Conservation (phyloP, 2,888 invertebrate species). For the Hyppa rectilinea region DNA sequence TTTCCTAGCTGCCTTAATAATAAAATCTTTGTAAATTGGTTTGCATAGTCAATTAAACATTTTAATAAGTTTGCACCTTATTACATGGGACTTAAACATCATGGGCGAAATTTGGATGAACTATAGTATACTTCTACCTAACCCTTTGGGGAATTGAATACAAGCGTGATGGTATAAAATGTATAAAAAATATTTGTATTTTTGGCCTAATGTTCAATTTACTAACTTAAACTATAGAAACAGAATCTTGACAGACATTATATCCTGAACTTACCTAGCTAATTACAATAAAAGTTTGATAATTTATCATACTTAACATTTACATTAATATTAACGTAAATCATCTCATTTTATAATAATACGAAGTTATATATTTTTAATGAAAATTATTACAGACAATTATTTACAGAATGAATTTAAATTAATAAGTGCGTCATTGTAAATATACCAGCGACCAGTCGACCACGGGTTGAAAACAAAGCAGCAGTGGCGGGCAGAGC, state of each 20-base stretch:
- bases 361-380: conserved; percentile 63
- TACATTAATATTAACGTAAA: conserved; percentile 73
- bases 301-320: conserved; percentile 83
- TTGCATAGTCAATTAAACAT: neutral
- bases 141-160: too few species aligned
- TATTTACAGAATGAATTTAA: neutral
- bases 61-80: too few species aligned
- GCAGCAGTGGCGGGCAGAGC: too few species aligned
- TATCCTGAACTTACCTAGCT: conserved; percentile 28
- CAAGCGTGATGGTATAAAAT: too few species aligned
- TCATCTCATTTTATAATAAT: conserved; percentile 54
- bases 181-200: conserved; percentile 1
- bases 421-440: too few species aligned
- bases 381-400: neutral
- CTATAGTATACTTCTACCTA: too few species aligned
- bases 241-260: conserved; percentile 48
- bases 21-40: too few species aligned
- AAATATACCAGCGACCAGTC: neutral
- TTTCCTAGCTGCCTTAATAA: neutral
- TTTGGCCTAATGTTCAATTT: conserved; percentile 37
- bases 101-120: too few species aligned
- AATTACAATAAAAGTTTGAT: conserved; percentile 66
- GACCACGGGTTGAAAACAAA: neutral
- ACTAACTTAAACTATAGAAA: conserved; percentile 58
- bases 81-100: too few species aligned